These are phyloP conservation scores for Polydrusus tereticollis DNA, from an alignment of 2,888 invertebrate species.

Conservation along the genomic window DNA sequence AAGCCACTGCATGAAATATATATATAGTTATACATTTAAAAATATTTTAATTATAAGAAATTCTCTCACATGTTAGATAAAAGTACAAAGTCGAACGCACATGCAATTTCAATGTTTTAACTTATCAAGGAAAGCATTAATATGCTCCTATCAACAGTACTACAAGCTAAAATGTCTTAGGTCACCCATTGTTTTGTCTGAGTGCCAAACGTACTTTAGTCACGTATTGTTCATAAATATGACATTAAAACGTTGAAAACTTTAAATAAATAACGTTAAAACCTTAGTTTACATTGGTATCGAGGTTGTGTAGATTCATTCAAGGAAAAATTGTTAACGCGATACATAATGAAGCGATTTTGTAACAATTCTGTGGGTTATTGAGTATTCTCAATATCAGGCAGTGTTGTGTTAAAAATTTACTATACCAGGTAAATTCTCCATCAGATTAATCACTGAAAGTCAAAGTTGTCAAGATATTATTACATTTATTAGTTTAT, in stretches of 20 bases:
- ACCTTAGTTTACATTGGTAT: neutral
- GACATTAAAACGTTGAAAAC: neutral
- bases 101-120: slow-evolving; percentile 1
- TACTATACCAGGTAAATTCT: no score
- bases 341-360: neutral
- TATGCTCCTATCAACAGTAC: neutral
- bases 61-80: neutral
- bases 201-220: neutral
- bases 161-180: neutral
- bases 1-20: no score
- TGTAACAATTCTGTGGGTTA: neutral
- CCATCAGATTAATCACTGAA: no score
- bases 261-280: neutral
- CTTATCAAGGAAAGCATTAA: neutral
- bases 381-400: neutral
- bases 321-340: neutral
- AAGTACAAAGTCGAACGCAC: slow-evolving; percentile 12
- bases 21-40: no score
- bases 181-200: slow-evolving; percentile 25
- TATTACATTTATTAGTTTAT: no score
- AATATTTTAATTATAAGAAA: neutral
- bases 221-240: slow-evolving; percentile 13
- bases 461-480: no score
- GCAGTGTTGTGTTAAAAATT: no score
- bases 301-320: slow-evolving; percentile 1